A percentile compares a stretch with the other conserved stretches of the same genome.
These are phyloP conservation scores for Cyrtodaria siliqua DNA, from an alignment of 2,888 invertebrate species.

Conservation along the genomic window DNA sequence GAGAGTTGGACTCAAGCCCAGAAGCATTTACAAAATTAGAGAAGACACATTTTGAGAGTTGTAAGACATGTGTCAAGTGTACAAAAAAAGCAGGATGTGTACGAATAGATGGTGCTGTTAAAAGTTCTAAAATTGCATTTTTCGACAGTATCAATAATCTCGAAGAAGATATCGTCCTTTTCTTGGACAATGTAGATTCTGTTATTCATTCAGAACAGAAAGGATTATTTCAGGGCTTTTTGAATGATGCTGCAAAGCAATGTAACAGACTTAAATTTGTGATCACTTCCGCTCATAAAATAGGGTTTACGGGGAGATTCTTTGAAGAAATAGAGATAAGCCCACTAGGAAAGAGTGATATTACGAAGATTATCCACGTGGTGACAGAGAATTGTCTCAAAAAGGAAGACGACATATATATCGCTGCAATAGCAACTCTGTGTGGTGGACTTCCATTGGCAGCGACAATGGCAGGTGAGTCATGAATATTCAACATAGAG, in stretches of 20 bases:
- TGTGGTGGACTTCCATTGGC: constrained; percentile 16
- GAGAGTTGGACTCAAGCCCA: too few species aligned
- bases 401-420: constrained; percentile 11
- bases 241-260: too few species aligned
- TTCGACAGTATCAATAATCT: not conserved
- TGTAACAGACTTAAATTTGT: too few species aligned
- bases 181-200: constrained; percentile 15
- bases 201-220: not conserved
- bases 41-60: too few species aligned
- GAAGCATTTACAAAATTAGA: too few species aligned
- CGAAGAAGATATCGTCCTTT: not conserved
- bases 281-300: not conserved
- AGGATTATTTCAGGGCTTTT: not conserved
- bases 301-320: not conserved
- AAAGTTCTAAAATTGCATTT: too few species aligned
- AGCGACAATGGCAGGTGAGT: constrained; percentile 18
- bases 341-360: not conserved
- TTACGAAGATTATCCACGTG: not conserved
- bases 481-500: too few species aligned
- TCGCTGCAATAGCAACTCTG: constrained; percentile 1
- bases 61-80: too few species aligned
- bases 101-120: too few species aligned
- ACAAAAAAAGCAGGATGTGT: too few species aligned
- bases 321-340: constrained; percentile 16
- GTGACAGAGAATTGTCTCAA: not conserved